These are phyloP conservation scores for Corbicula japonica DNA, from an alignment of 2,888 invertebrate genomes.

Conservation along the genomic window DNA sequence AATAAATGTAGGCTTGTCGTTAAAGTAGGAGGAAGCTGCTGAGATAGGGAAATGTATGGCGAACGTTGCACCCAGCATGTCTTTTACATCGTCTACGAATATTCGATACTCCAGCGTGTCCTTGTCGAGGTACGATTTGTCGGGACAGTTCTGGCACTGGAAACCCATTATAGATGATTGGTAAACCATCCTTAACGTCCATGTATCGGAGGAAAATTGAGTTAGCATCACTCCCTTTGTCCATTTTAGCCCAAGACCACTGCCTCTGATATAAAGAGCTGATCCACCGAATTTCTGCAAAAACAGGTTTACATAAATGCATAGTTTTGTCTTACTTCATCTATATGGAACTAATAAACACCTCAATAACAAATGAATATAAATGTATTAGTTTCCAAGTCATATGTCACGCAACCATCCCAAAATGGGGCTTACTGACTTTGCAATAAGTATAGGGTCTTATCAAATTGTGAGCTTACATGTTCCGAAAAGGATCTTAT, in stretches of 20 bases:
- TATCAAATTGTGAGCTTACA: too few relatives aligned
- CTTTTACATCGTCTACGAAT: conserved; percentile 18
- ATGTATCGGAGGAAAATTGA: conserved; percentile 21
- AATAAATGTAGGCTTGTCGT: conserved; percentile 10
- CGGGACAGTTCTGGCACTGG: conserved; percentile 23
- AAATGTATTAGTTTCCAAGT: too few relatives aligned
- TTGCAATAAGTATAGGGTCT: too few relatives aligned
- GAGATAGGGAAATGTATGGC: conserved; percentile 25
- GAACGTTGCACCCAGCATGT: conserved; percentile 48
- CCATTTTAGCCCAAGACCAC: conserved; percentile 27
- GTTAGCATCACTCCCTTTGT: conserved; percentile 18
- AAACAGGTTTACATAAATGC: too few relatives aligned
- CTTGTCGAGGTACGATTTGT: neutral
- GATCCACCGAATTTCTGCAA: conserved; percentile 10
- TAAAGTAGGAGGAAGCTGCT: conserved; percentile 26
- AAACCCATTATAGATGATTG: conserved; percentile 22
- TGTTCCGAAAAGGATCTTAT: too few relatives aligned
- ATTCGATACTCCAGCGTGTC: conserved; percentile 30
- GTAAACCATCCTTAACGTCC: conserved; percentile 20
- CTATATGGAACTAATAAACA: too few relatives aligned
- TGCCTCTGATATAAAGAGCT: conserved; percentile 39
- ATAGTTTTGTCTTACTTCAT: too few relatives aligned
- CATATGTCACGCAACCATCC: too few relatives aligned
- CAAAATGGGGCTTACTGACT: too few relatives aligned
- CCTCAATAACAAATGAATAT: too few relatives aligned